A percentile compares a stretch with the other conserved stretches of the same genome.
These are phyloP conservation scores for Fregetta grallaria DNA, from an alignment of 2,113 vertebrate species.

Conservation along the genomic window DNA sequence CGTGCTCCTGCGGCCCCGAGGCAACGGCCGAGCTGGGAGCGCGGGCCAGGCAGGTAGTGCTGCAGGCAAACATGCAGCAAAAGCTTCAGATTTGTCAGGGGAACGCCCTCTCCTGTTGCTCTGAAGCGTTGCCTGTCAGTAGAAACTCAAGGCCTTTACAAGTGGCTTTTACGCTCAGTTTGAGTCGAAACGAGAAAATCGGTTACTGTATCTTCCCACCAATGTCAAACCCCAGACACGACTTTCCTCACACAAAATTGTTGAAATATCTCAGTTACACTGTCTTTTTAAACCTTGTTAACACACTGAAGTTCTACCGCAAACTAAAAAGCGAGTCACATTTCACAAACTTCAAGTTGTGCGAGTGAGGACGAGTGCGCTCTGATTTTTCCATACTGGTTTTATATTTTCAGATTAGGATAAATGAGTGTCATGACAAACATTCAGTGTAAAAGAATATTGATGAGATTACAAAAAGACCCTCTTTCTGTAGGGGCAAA, in stretches of 20 bases:
- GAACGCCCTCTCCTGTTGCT: background rate
- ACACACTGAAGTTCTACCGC: background rate
- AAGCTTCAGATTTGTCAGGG: background rate
- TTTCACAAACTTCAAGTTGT: background rate
- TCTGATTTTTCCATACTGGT: background rate
- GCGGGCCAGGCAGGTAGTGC: fast-evolving
- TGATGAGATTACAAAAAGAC: background rate
- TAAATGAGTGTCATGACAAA: fast-evolving
- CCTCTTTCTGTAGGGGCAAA: background rate
- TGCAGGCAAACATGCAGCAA: background rate
- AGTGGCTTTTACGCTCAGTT: background rate
- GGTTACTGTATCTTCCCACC: fast-evolving
- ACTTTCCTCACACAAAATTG: background rate
- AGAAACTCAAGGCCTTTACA: background rate
- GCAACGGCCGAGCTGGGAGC: background rate
- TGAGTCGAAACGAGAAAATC: background rate
- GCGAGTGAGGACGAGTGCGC: background rate
- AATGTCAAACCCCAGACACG: background rate
- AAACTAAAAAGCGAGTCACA: background rate
- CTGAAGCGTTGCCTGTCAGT: background rate
- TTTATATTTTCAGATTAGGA: background rate
- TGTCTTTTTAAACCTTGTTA: background rate
- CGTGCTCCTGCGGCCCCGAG: background rate
- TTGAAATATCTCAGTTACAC: fast-evolving
- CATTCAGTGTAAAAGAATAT: background rate